Conservation (phyloP, 2,888 invertebrate species). For the Lysandra bellargus region DNA sequence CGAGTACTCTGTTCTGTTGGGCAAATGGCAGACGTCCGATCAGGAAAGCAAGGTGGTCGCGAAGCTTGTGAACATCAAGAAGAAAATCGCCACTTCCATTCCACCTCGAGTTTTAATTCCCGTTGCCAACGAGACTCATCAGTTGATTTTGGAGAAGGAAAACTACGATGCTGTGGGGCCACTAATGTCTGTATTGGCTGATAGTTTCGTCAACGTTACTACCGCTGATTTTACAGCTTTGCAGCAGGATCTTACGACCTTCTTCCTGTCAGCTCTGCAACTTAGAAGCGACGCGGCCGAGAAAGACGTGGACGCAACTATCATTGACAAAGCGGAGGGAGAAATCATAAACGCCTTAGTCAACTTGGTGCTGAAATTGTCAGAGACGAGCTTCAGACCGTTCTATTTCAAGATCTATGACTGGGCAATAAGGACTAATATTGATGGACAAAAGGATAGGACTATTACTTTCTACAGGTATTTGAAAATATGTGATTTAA, state of each 20-base stretch:
- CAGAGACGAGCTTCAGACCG: constrained; percentile 93
- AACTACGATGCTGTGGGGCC: constrained; percentile 83
- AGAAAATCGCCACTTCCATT: constrained; percentile 84
- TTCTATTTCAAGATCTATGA: constrained; percentile 92
- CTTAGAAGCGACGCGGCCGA: constrained; percentile 81
- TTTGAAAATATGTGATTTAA: constrained; percentile 38
- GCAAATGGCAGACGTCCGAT: constrained; percentile 73
- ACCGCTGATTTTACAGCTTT: constrained; percentile 83
- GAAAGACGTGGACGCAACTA: constrained; percentile 53
- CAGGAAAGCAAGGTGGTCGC: constrained; percentile 77
- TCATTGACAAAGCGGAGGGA: constrained; percentile 84
- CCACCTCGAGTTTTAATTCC: constrained; percentile 89
- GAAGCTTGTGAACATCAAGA: constrained; percentile 82
- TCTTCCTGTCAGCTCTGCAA: constrained; percentile 87
- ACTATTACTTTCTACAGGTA: constrained; percentile 91
- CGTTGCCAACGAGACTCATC: constrained; percentile 84
- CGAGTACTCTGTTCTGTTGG: constrained; percentile 81
- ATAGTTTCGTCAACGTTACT: constrained; percentile 84
- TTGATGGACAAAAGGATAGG: constrained; percentile 82
- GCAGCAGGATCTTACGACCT: constrained; percentile 84
- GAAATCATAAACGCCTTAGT: constrained; percentile 89
- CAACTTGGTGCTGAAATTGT: constrained; percentile 90
- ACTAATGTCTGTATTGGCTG: constrained; percentile 88
- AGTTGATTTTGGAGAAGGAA: constrained; percentile 79
- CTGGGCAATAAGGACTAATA: constrained; percentile 87